phyloP scores from a whole-genome alignment of 1,140 invertebrate genomes.

The Euglossa dilemma region DNA sequence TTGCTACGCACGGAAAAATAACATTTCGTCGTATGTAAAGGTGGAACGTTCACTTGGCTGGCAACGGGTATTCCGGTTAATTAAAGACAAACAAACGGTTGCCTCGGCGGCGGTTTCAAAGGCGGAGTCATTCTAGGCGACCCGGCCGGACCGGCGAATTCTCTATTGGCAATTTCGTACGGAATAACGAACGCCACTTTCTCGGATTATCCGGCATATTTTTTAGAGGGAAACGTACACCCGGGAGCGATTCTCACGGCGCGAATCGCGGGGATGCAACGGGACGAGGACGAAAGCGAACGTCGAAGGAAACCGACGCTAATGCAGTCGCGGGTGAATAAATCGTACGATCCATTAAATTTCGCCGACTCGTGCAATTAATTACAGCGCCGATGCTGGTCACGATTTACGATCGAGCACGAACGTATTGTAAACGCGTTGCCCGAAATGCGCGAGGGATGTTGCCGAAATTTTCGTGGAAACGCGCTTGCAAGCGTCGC shows the following conservation, averaged over 20 bases:
- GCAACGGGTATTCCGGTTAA: background rate
- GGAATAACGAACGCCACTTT: too few relatives aligned
- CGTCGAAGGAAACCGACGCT: background rate
- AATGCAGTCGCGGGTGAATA: conserved; percentile 34
- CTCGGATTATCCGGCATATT: too few relatives aligned
- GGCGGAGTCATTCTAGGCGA: background rate
- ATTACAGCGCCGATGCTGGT: conserved; percentile 34
- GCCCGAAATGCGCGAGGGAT: conserved; percentile 3
- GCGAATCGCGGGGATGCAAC: too few relatives aligned
- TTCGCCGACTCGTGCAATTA: conserved; percentile 40
- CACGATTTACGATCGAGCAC: conserved; percentile 28
- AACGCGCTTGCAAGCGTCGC: background rate
- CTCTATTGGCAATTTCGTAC: background rate
- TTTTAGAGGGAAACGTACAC: too few relatives aligned
- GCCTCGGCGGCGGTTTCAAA: background rate
- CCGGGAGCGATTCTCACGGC: too few relatives aligned
- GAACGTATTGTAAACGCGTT: conserved; percentile 44
- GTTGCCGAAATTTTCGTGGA: conserved; percentile 21
- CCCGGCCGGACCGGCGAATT: background rate
- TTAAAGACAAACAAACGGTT: conserved; percentile 2
- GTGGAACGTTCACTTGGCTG: background rate
- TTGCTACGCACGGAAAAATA: background rate
- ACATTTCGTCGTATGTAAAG: background rate
- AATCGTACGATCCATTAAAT: conserved; percentile 59
- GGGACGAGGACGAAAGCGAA: background rate